Percentiles rank a stretch among this genome's conserved stretches.
Conservation (phyloP, 1,140 invertebrate species). For the Onthophagus taurus region DNA sequence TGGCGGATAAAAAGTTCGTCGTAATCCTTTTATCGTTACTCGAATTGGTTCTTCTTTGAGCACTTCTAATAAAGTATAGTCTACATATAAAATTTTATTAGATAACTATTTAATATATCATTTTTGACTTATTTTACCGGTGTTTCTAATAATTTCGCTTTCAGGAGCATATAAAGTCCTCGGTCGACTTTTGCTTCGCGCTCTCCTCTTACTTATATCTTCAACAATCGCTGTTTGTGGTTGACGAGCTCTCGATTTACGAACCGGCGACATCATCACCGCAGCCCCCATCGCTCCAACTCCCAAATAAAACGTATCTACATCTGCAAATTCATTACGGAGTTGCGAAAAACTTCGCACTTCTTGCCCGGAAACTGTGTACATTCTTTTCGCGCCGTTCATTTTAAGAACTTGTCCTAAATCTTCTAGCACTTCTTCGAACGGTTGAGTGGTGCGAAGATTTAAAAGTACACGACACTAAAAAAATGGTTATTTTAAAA, state of each 20-base stretch:
- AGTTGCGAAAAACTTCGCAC: constrained; percentile 87
- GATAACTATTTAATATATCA: neutral
- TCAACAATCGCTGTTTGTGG: constrained; percentile 43
- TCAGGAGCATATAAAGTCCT: constrained; percentile 69
- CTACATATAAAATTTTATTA: constrained; percentile 35
- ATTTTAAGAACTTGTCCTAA: constrained; percentile 86
- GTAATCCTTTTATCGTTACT: constrained; percentile 73
- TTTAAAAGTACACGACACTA: constrained; percentile 86
- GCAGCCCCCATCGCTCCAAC: constrained; percentile 43
- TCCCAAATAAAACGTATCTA: constrained; percentile 80
- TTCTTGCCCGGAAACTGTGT: constrained; percentile 82
- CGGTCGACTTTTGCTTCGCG: constrained; percentile 72
- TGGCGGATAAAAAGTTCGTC: constrained; percentile 80
- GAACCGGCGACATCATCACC: constrained; percentile 48
- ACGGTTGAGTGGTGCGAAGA: constrained; percentile 82
- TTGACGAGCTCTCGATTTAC: constrained; percentile 60
- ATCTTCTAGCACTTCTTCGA: constrained; percentile 90
- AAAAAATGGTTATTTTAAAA: constrained; percentile 8
- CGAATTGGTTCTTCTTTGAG: constrained; percentile 72
- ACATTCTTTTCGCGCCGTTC: constrained; percentile 81
- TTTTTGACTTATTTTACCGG: constrained; percentile 41
- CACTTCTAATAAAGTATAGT: constrained; percentile 74
- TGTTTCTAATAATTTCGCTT: constrained; percentile 63
- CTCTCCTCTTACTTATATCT: constrained; percentile 45
- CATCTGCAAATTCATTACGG: constrained; percentile 81